Percentiles rank a stretch among this genome's conserved stretches.
Evolutionary conservation across 2,797 vertebrate species (phyloP).

Genomic region (Hipposideros larvatus): DNA sequence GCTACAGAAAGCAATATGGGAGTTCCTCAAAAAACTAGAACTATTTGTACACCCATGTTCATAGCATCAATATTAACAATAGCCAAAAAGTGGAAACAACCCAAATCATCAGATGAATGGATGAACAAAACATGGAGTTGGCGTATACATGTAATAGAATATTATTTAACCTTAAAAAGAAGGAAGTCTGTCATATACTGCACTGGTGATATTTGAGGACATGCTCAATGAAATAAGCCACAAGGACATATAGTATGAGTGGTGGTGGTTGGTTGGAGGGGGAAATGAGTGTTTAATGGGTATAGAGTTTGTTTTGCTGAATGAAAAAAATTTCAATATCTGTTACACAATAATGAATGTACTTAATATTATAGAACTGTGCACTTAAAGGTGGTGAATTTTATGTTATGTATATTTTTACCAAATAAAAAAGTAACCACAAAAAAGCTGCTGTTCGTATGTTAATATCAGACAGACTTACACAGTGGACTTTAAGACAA

Average conservation of each 20-base stretch:
- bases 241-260: not conserved
- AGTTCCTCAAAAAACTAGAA: not conserved
- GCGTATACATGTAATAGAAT: not conserved
- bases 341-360: not conserved
- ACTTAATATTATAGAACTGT: not conserved
- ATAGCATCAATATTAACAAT: not conserved
- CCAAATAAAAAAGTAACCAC: not conserved
- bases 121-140: not conserved
- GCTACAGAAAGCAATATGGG: not conserved
- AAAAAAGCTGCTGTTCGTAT: not conserved
- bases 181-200: not conserved
- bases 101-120: not conserved
- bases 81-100: not conserved
- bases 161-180: not conserved
- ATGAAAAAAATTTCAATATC: not conserved
- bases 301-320: conserved; percentile 17
- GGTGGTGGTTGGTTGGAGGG: not conserved
- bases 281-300: not conserved
- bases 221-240: not conserved
- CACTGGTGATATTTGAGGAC: not conserved
- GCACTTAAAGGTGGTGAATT: not conserved
- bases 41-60: not conserved
- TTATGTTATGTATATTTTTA: not conserved
- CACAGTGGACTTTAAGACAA: not conserved
- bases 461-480: not conserved